These are phyloP conservation scores for Cryptocephalus primarius DNA, from an alignment of 2,888 invertebrate species.

Conservation along the genomic window DNA sequence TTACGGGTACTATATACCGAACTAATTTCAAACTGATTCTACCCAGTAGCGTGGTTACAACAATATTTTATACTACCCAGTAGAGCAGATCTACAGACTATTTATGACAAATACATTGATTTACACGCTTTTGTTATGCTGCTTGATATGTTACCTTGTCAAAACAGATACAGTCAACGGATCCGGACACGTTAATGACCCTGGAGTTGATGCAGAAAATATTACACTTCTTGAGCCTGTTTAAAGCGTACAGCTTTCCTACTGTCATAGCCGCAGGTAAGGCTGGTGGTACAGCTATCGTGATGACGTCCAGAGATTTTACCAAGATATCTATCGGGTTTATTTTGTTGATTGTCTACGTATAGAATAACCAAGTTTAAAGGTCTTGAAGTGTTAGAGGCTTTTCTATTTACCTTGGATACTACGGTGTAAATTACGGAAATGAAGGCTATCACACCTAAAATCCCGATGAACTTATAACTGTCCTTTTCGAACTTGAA, in stretches of 20 bases:
- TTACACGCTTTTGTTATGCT: too few relatives aligned
- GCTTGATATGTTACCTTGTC: conserved; percentile 56
- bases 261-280: conserved; percentile 95
- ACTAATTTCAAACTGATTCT: too few relatives aligned
- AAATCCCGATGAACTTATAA: conserved; percentile 75
- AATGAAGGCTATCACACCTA: conserved; percentile 65
- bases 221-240: conserved; percentile 60
- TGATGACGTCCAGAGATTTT: conserved; percentile 85
- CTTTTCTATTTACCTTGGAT: conserved; percentile 55
- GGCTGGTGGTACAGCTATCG: conserved; percentile 91
- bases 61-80: too few relatives aligned
- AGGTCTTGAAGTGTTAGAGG: not conserved
- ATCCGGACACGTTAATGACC: conserved; percentile 87
- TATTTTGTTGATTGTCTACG: conserved; percentile 30
- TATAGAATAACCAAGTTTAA: not conserved
- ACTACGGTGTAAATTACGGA: conserved; percentile 84
- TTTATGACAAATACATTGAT: too few relatives aligned
- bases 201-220: conserved; percentile 90
- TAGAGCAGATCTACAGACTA: too few relatives aligned
- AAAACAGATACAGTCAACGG: conserved; percentile 79
- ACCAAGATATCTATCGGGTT: conserved; percentile 53
- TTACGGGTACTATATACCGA: too few relatives aligned
- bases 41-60: too few relatives aligned
- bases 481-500: conserved; percentile 94
- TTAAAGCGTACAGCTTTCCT: conserved; percentile 84